Base-by-base conservation (phyloP, 2,888 invertebrate genomes). In the Folsomia manolachei region DNA sequence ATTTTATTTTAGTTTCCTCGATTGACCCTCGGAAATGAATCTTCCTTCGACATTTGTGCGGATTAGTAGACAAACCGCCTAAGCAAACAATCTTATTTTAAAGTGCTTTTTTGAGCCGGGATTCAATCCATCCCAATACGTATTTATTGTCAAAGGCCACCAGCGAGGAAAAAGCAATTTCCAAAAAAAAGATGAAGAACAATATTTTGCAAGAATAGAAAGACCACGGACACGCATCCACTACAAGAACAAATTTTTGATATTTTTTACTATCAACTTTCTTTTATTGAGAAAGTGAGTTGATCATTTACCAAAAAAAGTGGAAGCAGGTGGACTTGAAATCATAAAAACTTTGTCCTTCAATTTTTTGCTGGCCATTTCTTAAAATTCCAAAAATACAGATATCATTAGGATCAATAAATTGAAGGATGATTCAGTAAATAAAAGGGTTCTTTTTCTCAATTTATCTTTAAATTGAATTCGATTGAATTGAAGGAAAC, bases 341-440 rank as follows among this genome's bases (percentile, higher is more conserved):
- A 39, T 39, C 39, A 39, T 39, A 39, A 39, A 39, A 39, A n/a
- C n/a, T n/a, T n/a, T n/a, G n/a, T 14, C 39, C 56, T 56, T 56
- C 56, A 56, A 51, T 56, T 56, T 56, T 56, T 56, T 56, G 14
- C 7, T 56, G 56, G 19, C n/a, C 18, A 14, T 56, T 56, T 56
- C 56, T 39, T 39, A 9, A 9, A 14, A 39, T 39, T 39, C 39
- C 7, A 14, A 51, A 18, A 11, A 4, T 19, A 19, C 7, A 56
- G n/a, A 56, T 56, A 56, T 56, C 56, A 56, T 56, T 56, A 56
- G 21, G 21, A 56, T 19, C 56, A n/a, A n/a, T n/a, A n/a, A n/a
- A n/a, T 21, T 21, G 21, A 56, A 56, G 18, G 56, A 14, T 39
- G 39, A 39, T 14, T 4, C 14, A 4, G 39, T 39, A 39, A 14